These are phyloP conservation scores for Onychostruthus taczanowskii DNA, from an alignment of 2,113 vertebrate species.

Conservation along the genomic window DNA sequence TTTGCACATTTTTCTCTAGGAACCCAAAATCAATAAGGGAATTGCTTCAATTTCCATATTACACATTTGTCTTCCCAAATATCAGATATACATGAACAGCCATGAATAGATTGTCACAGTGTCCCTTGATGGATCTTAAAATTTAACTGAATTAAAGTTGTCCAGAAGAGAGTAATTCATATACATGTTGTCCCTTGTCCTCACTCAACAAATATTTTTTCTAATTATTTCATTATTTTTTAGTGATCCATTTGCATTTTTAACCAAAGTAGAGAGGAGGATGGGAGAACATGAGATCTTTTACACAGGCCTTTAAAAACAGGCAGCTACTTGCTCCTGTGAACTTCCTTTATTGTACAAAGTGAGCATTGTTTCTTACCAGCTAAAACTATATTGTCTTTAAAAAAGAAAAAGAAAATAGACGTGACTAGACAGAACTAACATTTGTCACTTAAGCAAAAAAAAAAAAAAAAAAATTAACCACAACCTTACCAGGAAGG, in stretches of 20 bases:
- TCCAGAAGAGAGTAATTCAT: neutral
- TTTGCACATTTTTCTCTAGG: neutral
- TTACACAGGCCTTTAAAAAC: neutral
- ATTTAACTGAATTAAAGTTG: neutral
- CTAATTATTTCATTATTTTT: neutral
- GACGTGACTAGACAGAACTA: neutral
- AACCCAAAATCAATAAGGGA: neutral
- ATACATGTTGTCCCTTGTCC: neutral
- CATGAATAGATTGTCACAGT: neutral
- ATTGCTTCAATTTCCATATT: neutral
- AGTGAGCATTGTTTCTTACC: neutral
- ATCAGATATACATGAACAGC: neutral
- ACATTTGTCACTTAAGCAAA: neutral
- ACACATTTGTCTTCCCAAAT: neutral
- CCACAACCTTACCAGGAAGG: slow-evolving; percentile 43
- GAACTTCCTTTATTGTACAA: neutral
- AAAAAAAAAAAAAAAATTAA: neutral
- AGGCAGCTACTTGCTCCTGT: neutral
- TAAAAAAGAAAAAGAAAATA: neutral
- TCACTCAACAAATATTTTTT: neutral
- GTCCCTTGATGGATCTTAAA: neutral
- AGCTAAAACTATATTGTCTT: neutral
- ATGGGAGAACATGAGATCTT: neutral
- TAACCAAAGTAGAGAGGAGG: neutral
- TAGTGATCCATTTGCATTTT: neutral